Percentiles rank a stretch among this genome's conserved stretches.
Conservation (phyloP, 2,113 vertebrate genomes). For the Manacus vitellinus region DNA sequence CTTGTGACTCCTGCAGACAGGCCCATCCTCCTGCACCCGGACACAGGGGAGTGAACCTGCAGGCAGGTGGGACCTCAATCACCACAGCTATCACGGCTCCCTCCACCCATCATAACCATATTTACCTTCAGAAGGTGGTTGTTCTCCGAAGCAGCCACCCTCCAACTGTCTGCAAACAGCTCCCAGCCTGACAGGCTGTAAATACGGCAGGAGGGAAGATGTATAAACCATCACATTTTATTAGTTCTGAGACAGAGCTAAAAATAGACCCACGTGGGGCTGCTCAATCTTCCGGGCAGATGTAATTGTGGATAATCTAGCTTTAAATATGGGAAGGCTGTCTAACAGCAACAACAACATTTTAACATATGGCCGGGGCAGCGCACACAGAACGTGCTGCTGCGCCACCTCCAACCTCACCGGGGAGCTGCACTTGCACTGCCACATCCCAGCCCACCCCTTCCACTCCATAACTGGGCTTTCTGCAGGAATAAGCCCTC, state of each 20-base stretch:
- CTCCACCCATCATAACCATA: background rate
- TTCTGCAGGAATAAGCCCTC: background rate
- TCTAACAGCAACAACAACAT: background rate
- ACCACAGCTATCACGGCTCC: background rate
- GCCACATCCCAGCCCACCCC: fast-evolving
- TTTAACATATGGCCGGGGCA: background rate
- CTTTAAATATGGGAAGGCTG: conserved; percentile 3
- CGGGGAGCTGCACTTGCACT: fast-evolving
- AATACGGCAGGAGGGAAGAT: background rate
- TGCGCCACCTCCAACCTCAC: background rate
- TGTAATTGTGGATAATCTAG: conserved; percentile 58
- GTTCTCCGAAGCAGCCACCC: background rate
- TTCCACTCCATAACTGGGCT: fast-evolving
- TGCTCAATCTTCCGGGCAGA: conserved; percentile 50
- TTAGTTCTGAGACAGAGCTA: conserved; percentile 25
- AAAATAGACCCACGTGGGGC: conserved; percentile 33
- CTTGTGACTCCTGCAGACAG: background rate
- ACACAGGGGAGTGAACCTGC: fast-evolving
- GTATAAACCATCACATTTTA: background rate
- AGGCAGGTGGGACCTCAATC: background rate
- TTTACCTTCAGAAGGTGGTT: background rate
- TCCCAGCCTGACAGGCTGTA: background rate
- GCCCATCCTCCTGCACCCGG: background rate
- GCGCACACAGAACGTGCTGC: fast-evolving
- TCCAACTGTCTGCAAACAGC: background rate